Base-by-base conservation (phyloP, 2,797 vertebrate genomes). In the Gymnodraco acuticeps region DNA sequence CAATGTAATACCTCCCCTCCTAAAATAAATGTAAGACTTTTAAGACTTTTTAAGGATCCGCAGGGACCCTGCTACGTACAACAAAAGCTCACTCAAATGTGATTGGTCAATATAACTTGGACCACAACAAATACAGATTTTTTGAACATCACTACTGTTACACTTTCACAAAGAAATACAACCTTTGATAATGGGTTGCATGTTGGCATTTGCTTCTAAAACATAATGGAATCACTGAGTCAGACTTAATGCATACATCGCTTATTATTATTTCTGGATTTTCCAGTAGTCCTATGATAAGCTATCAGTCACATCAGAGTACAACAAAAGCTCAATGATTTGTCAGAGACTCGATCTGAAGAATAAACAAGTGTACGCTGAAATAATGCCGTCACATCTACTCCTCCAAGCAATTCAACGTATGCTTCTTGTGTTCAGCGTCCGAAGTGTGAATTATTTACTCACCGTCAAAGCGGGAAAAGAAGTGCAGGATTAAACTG, bases 401-500 rank as follows among this genome's bases (percentile, higher is more conserved):
- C 59, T 17, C 4, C 14, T n/a, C 31, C 11, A 11, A 27, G 42
- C 43, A 16, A 55, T 64, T 61, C 27, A 33, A 43, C 14, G 42
- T 3, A 17, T 10, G 13, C 19, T 68, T 60, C 38, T 14, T 33
- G 6, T 48, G 45, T 66, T 33, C 19, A 4, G 54, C 43, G 51
- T 62, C 45, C 60, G 17, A 61, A 31, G 43, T 38, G 58, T 77
- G 54, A 82, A 68, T 75, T 54, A 85, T 64, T 73, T 23, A 64
- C 53, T 58, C 41, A 13, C 12, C 9, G 0, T 38, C 60, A 51
- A 41, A 59, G 56, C 20, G 11, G 17, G 17, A 45, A 64, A 45
- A 68, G n/a, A 52, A 67, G 64, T 45, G 19, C 20, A 46, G 47
- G 33, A 81, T 75, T 83, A 65, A 76, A 73, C 13, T 20, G 20